These are phyloP conservation scores for Epinephelus lanceolatus DNA, from an alignment of 2,113 vertebrate genomes.

Conservation along the genomic window DNA sequence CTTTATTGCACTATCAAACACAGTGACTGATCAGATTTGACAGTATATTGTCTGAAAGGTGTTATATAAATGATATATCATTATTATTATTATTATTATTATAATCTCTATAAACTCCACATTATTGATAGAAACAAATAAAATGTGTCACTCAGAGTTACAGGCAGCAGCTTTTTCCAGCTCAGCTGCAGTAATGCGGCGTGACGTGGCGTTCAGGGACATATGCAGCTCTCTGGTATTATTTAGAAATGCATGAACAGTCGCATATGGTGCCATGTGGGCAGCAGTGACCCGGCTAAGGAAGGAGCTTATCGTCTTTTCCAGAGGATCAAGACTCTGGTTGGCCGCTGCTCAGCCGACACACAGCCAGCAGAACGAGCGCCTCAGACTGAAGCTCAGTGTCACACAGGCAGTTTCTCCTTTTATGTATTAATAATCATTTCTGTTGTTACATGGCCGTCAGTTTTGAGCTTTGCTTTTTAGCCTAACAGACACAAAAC, in stretches of 20 bases:
- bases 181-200: constrained; percentile 11
- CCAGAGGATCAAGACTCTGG: constrained; percentile 66
- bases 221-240: constrained; percentile 50
- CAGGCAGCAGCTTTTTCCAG: constrained; percentile 15
- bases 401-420: not conserved
- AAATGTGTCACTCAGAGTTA: not conserved
- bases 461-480: no score
- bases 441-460: not conserved
- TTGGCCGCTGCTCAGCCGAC: constrained; percentile 35
- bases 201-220: constrained; percentile 48
- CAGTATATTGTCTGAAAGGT: no score
- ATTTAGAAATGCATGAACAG: constrained; percentile 66
- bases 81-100: no score
- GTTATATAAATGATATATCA: no score
- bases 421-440: not conserved
- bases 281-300: constrained; percentile 69
- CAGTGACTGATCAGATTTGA: no score
- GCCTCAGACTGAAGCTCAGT: not conserved
- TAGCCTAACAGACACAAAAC: not conserved
- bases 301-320: constrained; percentile 80
- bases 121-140: not conserved
- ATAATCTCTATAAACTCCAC: not conserved
- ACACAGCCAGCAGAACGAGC: not conserved
- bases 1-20: no score
- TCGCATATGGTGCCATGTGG: constrained; percentile 72